Percentiles rank a stretch among this genome's conserved stretches.
These are phyloP conservation scores for Porites divaricata DNA, from an alignment of 92 coral and sea anemone species.

Conservation along the genomic window DNA sequence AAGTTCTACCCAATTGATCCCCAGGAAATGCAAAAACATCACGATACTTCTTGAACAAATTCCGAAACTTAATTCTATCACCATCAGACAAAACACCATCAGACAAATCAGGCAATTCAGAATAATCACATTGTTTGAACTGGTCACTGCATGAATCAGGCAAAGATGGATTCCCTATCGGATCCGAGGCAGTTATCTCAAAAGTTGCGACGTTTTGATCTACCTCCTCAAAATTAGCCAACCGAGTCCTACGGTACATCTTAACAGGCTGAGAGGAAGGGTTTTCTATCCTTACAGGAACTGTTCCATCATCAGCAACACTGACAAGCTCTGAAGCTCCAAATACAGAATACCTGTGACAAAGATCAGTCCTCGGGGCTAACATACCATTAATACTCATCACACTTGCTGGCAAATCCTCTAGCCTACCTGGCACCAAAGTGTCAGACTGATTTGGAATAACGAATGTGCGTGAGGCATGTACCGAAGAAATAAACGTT, in stretches of 20 bases:
- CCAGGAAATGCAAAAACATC: constrained; percentile 24
- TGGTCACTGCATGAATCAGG: background rate
- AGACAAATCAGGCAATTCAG: constrained; percentile 28
- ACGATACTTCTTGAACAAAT: constrained; percentile 5
- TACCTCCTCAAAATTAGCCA: background rate
- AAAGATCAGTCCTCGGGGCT: too few species aligned
- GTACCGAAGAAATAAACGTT: too few species aligned
- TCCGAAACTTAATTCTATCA: background rate
- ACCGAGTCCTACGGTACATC: background rate
- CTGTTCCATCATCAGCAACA: too few species aligned
- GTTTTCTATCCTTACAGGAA: too few species aligned
- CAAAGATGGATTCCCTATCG: too few species aligned
- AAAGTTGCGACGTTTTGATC: background rate
- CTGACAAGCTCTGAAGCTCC: too few species aligned
- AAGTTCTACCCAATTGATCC: constrained; percentile 16
- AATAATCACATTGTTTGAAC: constrained; percentile 4
- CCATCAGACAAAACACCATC: constrained; percentile 15
- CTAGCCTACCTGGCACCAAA: too few species aligned
- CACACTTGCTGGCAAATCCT: too few species aligned
- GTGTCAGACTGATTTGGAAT: too few species aligned
- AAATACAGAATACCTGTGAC: too few species aligned
- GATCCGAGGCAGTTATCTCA: background rate
- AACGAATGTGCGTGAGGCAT: too few species aligned
- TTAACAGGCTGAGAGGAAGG: background rate
- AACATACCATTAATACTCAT: too few species aligned